phyloP scores from a whole-genome alignment of 2,113 vertebrate genomes.

The Osmerus mordax region DNA sequence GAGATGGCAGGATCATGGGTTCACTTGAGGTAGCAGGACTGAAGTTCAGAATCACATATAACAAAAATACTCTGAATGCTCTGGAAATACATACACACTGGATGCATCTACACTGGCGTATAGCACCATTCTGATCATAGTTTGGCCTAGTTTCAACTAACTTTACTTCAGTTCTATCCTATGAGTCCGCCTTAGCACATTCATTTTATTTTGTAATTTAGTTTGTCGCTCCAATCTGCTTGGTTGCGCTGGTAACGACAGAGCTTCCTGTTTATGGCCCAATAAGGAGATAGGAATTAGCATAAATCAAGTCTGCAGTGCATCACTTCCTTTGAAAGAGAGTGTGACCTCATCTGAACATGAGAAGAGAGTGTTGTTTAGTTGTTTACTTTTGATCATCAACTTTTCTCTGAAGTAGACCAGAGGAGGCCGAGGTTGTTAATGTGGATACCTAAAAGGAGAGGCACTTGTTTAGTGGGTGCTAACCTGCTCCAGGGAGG shows the following conservation, averaged over 20 bases:
- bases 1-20: constrained; percentile 47
- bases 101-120: background rate
- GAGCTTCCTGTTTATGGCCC: constrained; percentile 44
- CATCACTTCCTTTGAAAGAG: background rate
- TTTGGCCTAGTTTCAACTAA: constrained; percentile 20
- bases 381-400: background rate
- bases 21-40: constrained; percentile 57
- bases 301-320: constrained; percentile 19
- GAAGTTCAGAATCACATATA: too few relatives aligned
- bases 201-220: too few relatives aligned
- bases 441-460: too few relatives aligned
- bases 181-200: too few relatives aligned
- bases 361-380: too few relatives aligned
- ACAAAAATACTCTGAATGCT: background rate
- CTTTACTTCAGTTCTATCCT: too few relatives aligned
- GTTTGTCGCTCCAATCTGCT: too few relatives aligned
- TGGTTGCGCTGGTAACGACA: too few relatives aligned
- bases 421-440: too few relatives aligned
- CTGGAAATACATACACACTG: background rate
- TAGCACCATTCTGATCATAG: constrained; percentile 36
- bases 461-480: too few relatives aligned
- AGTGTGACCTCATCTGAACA: background rate
- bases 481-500: too few relatives aligned
- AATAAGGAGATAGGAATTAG: constrained; percentile 10
- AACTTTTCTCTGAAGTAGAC: too few relatives aligned